These are phyloP conservation scores for Tor tambroides DNA, from an alignment of 2,113 vertebrate genomes.

Conservation along the genomic window DNA sequence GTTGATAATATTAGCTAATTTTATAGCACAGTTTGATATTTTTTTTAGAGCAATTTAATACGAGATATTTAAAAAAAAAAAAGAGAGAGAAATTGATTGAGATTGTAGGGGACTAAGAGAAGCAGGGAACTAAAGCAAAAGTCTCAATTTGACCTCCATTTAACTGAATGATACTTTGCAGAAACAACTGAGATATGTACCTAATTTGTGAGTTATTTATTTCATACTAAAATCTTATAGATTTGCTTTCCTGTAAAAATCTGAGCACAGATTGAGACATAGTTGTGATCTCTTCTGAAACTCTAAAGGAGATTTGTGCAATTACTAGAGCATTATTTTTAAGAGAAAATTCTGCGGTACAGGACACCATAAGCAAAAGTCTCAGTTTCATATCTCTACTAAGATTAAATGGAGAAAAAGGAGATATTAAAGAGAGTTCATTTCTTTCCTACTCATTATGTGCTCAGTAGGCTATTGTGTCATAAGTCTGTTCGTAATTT, in stretches of 20 bases:
- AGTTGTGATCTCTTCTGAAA: neutral
- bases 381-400: neutral
- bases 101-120: no score
- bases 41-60: neutral
- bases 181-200: neutral
- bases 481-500: neutral
- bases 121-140: neutral
- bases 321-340: no score
- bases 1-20: neutral
- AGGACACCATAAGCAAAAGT: neutral
- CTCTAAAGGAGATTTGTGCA: neutral
- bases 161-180: neutral
- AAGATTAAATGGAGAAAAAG: neutral
- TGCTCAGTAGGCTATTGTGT: neutral
- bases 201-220: neutral
- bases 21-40: neutral
- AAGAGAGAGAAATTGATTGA: no score
- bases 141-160: neutral
- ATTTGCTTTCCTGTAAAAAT: neutral
- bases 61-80: no score
- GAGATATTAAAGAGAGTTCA: neutral
- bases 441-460: neutral
- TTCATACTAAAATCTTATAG: neutral
- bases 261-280: neutral
- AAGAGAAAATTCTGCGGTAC: no score